Evolutionary conservation across 2,113 vertebrate species (phyloP), one percentile per base, ranked within the genome.

Genomic region (Chloropsis hardwickii): DNA sequence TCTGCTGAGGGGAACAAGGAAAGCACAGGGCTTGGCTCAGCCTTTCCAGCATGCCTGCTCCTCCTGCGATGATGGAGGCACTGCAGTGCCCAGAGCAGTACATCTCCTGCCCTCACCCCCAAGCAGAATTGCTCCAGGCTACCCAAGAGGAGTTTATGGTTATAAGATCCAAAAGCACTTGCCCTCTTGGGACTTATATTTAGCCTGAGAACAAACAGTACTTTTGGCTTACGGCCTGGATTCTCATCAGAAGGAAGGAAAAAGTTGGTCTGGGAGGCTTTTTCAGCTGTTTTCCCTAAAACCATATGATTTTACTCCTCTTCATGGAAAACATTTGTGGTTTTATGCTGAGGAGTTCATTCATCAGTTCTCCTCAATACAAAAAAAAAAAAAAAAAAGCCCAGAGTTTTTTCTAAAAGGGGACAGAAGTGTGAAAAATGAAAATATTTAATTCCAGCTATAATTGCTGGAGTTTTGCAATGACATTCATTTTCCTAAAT

Each of bases 391-490:
- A 37, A 58, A 58, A 58, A 35, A 50, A 42, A 8, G 0, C 10
- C 5, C 20, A 39, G 27, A 4, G 0, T 5, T 80, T 89, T 88
- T 83, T 53, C n/a, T 60, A 14, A 72, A 69, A 72, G n/a, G 18
- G 3, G 48, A 56, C 6, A 67, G 56, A 88, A 88, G 39, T 35
- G 29, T 73, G 60, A 20, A 58, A 64, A 90, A 17, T 19, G 3
- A 86, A 80, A 81, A 60, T 76, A 93, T 90, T 97, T 93, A 14
- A 54, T 97, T 95, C 86, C 87, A 83, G 28, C 79, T 86, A 47
- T 80, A 86, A 96, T 86, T 94, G 47, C 28, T 72, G 83, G 65
- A 94, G 27, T 85, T 97, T 97, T 95, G 64, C 90, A 93, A 18
- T 28, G 44, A 76, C 57, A 57, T 89, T 93, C 6, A 54, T 95